phyloP scores from a whole-genome alignment of 2,888 invertebrate species.

The Pseudococcus longispinus region DNA sequence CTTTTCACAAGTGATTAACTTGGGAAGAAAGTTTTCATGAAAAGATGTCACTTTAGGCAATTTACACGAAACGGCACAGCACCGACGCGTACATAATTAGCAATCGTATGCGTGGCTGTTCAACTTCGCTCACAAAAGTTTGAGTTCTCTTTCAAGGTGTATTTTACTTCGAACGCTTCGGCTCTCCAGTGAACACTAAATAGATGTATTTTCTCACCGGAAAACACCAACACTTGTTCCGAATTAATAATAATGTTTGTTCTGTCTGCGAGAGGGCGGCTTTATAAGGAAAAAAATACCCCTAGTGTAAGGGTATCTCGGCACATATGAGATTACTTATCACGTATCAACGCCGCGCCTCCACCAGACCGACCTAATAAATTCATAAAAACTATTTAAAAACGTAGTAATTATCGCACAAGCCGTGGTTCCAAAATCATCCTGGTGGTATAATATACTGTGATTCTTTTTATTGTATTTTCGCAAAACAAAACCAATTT shows the following conservation, averaged over 20 bases:
- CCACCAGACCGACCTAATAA: not conserved
- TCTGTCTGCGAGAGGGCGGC: not conserved
- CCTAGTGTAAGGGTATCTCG: not conserved
- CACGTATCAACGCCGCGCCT: not conserved
- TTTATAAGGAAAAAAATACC: not conserved
- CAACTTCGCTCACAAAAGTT: not conserved
- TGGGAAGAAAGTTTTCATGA: not conserved
- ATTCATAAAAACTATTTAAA: constrained; percentile 3
- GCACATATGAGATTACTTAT: not conserved
- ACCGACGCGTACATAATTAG: not conserved
- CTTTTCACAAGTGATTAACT: constrained; percentile 15
- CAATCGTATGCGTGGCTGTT: not conserved
- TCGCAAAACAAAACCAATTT: constrained; percentile 16
- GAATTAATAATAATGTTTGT: constrained; percentile 26
- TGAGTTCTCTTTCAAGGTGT: not conserved
- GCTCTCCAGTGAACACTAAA: not conserved
- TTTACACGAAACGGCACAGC: not conserved
- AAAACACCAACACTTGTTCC: not conserved
- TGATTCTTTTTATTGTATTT: not conserved
- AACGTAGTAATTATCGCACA: constrained; percentile 21
- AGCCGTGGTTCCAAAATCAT: not conserved
- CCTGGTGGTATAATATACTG: not conserved
- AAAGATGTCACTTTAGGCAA: not conserved
- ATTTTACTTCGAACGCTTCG: not conserved
- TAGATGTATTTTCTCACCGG: not conserved